Conservation (phyloP, 2,888 invertebrate genomes). For the Iselma pallidipennis region DNA sequence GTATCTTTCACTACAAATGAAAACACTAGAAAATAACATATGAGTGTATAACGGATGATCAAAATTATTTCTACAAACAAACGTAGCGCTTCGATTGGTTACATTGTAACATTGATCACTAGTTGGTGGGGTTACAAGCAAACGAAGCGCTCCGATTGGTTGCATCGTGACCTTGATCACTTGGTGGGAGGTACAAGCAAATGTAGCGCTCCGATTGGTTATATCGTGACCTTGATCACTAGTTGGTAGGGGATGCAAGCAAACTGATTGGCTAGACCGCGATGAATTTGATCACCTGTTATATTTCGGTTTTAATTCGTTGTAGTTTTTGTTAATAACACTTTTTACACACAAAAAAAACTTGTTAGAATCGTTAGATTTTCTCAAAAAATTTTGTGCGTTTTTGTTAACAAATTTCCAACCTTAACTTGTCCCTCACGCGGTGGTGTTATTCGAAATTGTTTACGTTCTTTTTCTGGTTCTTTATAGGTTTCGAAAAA, state of each 20-base stretch:
- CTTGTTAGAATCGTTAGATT: too few species aligned
- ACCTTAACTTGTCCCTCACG: slow-evolving; percentile 76
- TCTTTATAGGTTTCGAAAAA: slow-evolving; percentile 89
- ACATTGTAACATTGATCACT: neutral
- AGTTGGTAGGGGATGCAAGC: too few species aligned
- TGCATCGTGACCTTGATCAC: too few species aligned
- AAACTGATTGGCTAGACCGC: too few species aligned
- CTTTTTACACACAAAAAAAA: neutral
- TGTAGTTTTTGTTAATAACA: neutral
- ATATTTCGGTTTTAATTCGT: too few species aligned
- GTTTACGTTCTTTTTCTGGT: slow-evolving; percentile 67
- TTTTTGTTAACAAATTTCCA: slow-evolving; percentile 19
- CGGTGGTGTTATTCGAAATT: slow-evolving; percentile 88
- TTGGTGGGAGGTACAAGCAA: too few species aligned
- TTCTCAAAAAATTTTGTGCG: too few species aligned
- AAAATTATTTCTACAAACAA: neutral
- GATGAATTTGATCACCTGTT: too few species aligned
- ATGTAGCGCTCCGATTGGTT: too few species aligned
- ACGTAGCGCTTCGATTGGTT: neutral
- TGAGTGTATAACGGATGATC: neutral
- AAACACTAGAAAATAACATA: slow-evolving; percentile 1
- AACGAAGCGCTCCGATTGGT: too few species aligned
- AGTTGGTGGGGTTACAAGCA: too few species aligned
- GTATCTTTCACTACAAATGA: neutral
- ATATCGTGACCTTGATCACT: too few species aligned